Evolutionary conservation across 2,797 vertebrate species (phyloP).

Genomic region (Trematomus bernacchii): DNA sequence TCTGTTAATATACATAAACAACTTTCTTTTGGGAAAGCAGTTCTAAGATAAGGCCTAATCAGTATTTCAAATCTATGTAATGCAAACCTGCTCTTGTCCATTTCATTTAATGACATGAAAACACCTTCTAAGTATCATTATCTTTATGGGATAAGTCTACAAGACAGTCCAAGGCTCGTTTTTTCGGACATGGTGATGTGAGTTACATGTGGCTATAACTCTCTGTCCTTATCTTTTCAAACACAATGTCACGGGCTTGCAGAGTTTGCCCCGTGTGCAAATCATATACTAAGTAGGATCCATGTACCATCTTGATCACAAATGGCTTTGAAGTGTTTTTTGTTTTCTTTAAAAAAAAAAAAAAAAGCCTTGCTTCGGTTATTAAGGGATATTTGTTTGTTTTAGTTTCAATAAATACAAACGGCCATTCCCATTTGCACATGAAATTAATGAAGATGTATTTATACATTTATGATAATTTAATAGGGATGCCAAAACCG

Average conservation of each 20-base stretch:
- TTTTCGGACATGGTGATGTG: slow-evolving; percentile 66
- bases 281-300: slow-evolving; percentile 75
- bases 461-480: slow-evolving; percentile 88
- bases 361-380: slow-evolving; percentile 78
- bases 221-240: slow-evolving; percentile 70
- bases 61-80: slow-evolving; percentile 72
- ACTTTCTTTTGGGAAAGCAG: slow-evolving; percentile 39
- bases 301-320: slow-evolving; percentile 68
- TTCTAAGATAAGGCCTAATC: slow-evolving; percentile 59
- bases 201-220: slow-evolving; percentile 67
- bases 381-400: slow-evolving; percentile 86
- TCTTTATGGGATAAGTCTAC: slow-evolving; percentile 66
- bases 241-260: slow-evolving; percentile 81
- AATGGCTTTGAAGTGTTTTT: slow-evolving; percentile 68
- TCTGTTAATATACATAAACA: slow-evolving; percentile 45
- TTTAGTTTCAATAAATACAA: slow-evolving; percentile 79
- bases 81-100: slow-evolving; percentile 58
- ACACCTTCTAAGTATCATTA: slow-evolving; percentile 59
- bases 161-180: slow-evolving; percentile 70
- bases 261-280: slow-evolving; percentile 71
- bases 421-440: slow-evolving; percentile 87
- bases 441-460: slow-evolving; percentile 87
- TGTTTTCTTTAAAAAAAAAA: slow-evolving; percentile 63
- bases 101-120: slow-evolving; percentile 52
- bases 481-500: slow-evolving; percentile 84